These are phyloP conservation scores for Paramormyrops kingsleyae DNA, from an alignment of 2,113 vertebrate genomes.

Conservation along the genomic window DNA sequence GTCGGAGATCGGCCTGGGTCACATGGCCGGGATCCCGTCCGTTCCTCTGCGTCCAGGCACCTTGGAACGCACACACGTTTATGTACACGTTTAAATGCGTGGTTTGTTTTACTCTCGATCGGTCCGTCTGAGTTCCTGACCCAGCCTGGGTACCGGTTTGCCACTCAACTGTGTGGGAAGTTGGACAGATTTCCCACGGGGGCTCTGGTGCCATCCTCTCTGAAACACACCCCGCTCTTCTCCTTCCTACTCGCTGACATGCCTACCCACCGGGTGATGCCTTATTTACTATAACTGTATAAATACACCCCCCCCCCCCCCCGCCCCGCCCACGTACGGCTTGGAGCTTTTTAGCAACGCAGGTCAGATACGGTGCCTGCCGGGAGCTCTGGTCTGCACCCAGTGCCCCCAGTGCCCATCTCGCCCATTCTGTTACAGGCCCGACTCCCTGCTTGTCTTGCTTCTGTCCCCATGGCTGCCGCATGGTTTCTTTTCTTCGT, in stretches of 20 bases:
- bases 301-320: neutral
- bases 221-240: neutral
- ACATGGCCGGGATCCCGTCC: neutral
- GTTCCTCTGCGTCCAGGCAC: neutral
- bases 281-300: neutral
- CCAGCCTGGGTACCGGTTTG: neutral
- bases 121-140: neutral
- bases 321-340: neutral
- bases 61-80: neutral
- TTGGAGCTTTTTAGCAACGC: neutral
- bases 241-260: neutral
- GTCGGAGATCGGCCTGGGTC: neutral
- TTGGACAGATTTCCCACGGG: neutral
- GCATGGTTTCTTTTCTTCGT: neutral
- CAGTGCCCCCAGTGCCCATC: neutral
- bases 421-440: neutral
- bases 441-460: neutral
- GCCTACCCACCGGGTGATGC: neutral
- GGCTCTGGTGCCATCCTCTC: neutral
- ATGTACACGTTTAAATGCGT: neutral
- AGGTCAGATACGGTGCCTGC: too few species aligned
- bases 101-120: neutral
- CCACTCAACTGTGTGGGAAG: neutral
- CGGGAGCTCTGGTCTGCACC: neutral
- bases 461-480: neutral